Conservation (phyloP, 2,888 invertebrate species). For the Synergus laeviventris region DNA sequence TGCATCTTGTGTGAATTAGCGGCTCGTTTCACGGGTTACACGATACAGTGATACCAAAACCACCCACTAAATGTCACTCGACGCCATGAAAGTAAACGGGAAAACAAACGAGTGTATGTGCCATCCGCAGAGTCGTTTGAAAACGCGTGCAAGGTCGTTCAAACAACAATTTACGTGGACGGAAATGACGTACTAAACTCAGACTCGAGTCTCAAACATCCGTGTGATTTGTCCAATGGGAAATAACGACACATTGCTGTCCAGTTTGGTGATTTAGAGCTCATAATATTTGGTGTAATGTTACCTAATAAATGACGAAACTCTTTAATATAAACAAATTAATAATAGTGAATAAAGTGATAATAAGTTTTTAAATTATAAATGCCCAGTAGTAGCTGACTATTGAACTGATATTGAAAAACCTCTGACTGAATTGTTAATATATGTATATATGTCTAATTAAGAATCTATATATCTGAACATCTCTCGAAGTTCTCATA, state of each 20-base stretch:
- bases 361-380: too few species aligned
- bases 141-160: conserved; percentile 28
- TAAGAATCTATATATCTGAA: background rate
- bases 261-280: too few species aligned
- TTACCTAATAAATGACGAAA: too few species aligned
- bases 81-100: conserved; percentile 16
- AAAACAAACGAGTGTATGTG: conserved; percentile 11
- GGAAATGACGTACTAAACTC: conserved; percentile 16
- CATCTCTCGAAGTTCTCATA: background rate
- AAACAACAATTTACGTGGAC: conserved; percentile 1
- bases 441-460: background rate
- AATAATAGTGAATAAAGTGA: too few species aligned
- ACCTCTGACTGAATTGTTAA: too few species aligned
- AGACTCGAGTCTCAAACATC: background rate
- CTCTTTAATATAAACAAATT: too few species aligned
- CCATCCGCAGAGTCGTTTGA: conserved; percentile 11
- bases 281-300: too few species aligned
- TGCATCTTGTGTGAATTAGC: conserved; percentile 49
- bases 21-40: conserved; percentile 54
- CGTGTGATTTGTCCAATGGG: background rate
- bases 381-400: too few species aligned
- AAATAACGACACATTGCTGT: too few species aligned
- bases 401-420: too few species aligned
- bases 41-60: conserved; percentile 53
- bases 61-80: conserved; percentile 55